A percentile compares a stretch with the other conserved stretches of the same genome.
Conservation (phyloP, 2,113 vertebrate species). For the Azemiops feae region DNA sequence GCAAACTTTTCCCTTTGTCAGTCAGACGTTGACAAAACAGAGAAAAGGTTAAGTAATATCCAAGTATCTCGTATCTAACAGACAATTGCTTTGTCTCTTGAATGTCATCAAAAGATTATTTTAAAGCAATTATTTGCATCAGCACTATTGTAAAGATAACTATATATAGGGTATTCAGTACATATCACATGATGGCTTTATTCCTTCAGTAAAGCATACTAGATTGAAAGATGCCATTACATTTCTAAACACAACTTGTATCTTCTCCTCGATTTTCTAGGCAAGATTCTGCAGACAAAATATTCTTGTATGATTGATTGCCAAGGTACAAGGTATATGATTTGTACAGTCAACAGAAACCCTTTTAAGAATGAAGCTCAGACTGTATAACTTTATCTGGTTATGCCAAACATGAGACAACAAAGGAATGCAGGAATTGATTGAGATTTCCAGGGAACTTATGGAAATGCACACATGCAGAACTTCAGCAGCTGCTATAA, state of each 20-base stretch:
- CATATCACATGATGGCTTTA: background rate
- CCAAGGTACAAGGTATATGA: background rate
- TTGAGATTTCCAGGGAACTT: background rate
- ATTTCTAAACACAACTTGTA: background rate
- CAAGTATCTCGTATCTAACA: background rate
- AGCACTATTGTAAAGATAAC: background rate
- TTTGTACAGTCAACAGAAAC: background rate
- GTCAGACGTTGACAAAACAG: background rate
- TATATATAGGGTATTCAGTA: background rate
- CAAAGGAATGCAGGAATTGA: background rate
- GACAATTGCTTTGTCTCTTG: background rate
- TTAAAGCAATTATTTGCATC: background rate
- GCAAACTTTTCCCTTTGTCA: background rate
- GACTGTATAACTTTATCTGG: background rate
- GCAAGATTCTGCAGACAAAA: background rate
- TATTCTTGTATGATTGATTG: background rate
- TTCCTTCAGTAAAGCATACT: background rate
- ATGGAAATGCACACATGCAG: background rate
- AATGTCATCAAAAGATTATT: background rate
- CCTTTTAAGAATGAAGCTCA: background rate
- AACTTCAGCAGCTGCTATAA: background rate
- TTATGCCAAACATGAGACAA: background rate
- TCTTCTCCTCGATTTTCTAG: background rate
- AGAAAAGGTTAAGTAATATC: background rate
- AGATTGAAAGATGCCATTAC: background rate